Evolutionary conservation across 2,888 invertebrate genomes (phyloP), one percentile per base, ranked within the genome.

Genomic region (Blera fallax): DNA sequence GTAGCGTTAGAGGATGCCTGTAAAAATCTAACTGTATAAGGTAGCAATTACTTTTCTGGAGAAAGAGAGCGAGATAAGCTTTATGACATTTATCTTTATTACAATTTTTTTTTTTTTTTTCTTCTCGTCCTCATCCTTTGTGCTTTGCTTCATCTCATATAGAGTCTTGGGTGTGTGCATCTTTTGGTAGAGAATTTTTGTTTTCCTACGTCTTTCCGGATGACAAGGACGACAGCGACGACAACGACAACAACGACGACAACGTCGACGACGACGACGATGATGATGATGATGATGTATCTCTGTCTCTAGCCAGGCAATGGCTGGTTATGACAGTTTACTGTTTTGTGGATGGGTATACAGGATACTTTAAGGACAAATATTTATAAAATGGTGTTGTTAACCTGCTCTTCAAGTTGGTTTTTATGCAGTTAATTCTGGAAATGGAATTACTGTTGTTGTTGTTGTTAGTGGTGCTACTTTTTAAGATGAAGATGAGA

Each of bases 41-140:
- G 72, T 78, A 83, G 82, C 82, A 83, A 83, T 83, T 83, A 83
- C 67, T 60, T 48, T 56, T 40, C 64, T 24, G 52, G 34, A 48
- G 64, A 34, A 48, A 48, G 40, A 70, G 54, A 52, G 60, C 27
- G 24, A 82, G 82, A 83, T 83, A 83, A 83, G 82, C 72, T 83
- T 77, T 83, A 83, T 67, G 77, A 72, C 77, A 65, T 83, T 83
- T 83, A 77, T 83, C 77, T 83, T 83, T 83, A 77, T 77, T 78
- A 67, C 72, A 54, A 5, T 45, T 32, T 14, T 32, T 32, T 7
- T 3, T 32, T 48, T 10, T 14, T 54, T 14, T n/a, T 21, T 6
- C 4, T 37, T 21, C 2, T 18, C 8, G 10, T 37, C 24, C 10
- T 67, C 18, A 24, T 60, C 45, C 1, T 70, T 21, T 24, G n/a